Evolutionary conservation across 2,113 vertebrate genomes (phyloP).

Genomic region (Miniopterus natalensis): DNA sequence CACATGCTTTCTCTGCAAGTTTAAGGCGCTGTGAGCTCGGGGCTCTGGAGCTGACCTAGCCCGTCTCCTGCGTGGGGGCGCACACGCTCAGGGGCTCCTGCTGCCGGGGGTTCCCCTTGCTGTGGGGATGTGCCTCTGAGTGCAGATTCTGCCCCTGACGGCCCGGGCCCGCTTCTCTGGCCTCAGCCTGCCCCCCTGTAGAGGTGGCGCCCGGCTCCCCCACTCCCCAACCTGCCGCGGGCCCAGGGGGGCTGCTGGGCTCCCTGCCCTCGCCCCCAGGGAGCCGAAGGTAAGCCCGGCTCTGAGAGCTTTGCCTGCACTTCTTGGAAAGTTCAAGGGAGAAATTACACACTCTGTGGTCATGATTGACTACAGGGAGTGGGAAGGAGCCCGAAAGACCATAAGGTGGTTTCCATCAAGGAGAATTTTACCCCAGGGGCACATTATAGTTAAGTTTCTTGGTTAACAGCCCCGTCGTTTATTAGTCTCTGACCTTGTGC

Average conservation of each 20-base stretch:
- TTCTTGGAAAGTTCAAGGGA: slow-evolving; percentile 54
- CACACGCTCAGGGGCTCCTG: too few species aligned
- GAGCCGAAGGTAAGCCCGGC: not conserved
- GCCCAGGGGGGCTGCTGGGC: not conserved
- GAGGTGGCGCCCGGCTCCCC: too few species aligned
- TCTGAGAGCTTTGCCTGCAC: slow-evolving; percentile 53
- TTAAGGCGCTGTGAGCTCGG: not conserved
- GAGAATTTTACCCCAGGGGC: slow-evolving; percentile 80
- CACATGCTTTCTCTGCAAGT: slow-evolving; percentile 14
- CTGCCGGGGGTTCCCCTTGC: not conserved
- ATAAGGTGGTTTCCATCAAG: slow-evolving; percentile 72
- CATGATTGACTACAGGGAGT: slow-evolving; percentile 53
- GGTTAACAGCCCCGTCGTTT: slow-evolving; percentile 81
- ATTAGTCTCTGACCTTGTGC: slow-evolving; percentile 87
- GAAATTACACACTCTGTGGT: slow-evolving; percentile 29
- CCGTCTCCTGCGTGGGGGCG: too few species aligned
- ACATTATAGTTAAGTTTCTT: slow-evolving; percentile 84
- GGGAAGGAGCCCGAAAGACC: slow-evolving; percentile 75
- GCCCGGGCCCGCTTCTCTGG: not conserved
- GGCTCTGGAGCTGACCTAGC: too few species aligned
- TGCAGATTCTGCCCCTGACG: not conserved
- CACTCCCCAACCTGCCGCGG: too few species aligned
- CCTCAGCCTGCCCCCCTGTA: not conserved
- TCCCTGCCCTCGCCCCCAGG: fast-evolving
- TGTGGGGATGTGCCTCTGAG: not conserved